Conservation (phyloP, 2,113 vertebrate species). For the Jaculus jaculus region DNA sequence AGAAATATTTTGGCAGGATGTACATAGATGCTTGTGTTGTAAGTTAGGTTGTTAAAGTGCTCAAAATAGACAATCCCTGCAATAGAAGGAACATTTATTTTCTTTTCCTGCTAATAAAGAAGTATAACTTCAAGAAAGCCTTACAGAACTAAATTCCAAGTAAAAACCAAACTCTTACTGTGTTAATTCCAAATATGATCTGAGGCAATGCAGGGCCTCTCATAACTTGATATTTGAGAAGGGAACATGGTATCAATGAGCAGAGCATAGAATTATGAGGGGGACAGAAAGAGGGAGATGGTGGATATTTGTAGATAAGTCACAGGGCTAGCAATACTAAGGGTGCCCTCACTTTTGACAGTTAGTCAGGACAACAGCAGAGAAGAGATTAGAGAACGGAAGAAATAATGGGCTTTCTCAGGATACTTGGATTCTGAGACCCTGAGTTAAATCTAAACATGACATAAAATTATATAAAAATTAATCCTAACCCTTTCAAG, state of each 20-base stretch:
- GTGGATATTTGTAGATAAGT: neutral
- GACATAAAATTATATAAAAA: neutral
- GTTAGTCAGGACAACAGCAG: neutral
- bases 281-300: too few relatives aligned
- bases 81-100: neutral
- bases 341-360: neutral
- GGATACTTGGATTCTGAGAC: neutral
- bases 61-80: neutral
- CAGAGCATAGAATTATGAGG: neutral
- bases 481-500: neutral
- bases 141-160: neutral
- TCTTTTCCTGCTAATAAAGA: neutral
- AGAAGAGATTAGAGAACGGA: neutral
- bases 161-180: neutral
- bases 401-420: neutral
- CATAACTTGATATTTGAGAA: neutral
- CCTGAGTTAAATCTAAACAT: neutral
- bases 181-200: neutral
- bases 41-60: neutral
- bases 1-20: constrained; percentile 48
- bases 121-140: neutral
- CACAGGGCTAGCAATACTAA: neutral
- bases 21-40: neutral
- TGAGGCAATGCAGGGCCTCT: neutral
- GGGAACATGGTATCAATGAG: neutral